phyloP scores from a whole-genome alignment of 1,140 invertebrate genomes.

The Triops cancriformis region DNA sequence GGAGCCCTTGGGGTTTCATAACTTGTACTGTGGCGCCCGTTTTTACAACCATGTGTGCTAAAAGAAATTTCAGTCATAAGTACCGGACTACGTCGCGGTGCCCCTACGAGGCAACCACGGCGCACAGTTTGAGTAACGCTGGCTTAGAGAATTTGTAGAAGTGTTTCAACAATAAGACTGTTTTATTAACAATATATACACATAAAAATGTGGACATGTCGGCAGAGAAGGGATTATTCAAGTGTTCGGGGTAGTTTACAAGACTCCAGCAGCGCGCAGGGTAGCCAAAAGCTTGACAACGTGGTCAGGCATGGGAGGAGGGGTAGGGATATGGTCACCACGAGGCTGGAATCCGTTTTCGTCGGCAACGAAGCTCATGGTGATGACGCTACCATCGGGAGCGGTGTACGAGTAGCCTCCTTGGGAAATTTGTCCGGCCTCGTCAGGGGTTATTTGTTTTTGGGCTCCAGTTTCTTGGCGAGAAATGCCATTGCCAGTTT shows the following conservation, averaged over 20 bases:
- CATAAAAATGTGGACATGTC: too few relatives aligned
- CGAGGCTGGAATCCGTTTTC: slow-evolving; percentile 71
- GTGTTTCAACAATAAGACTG: too few relatives aligned
- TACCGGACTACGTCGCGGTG: too few relatives aligned
- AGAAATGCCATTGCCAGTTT: slow-evolving; percentile 24
- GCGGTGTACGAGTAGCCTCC: slow-evolving; percentile 62
- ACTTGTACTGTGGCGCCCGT: too few relatives aligned
- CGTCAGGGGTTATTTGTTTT: slow-evolving; percentile 44
- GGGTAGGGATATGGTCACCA: slow-evolving; percentile 73
- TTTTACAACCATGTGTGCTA: too few relatives aligned
- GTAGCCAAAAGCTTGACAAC: slow-evolving; percentile 26
- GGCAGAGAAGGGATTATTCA: too few relatives aligned
- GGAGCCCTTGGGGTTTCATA: too few relatives aligned
- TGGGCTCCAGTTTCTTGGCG: slow-evolving; percentile 18
- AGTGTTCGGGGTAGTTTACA: neutral
- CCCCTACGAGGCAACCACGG: too few relatives aligned
- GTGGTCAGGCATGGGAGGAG: slow-evolving; percentile 61
- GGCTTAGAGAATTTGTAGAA: too few relatives aligned
- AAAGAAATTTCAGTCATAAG: too few relatives aligned
- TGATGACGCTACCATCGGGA: slow-evolving; percentile 53
- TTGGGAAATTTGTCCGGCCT: slow-evolving; percentile 55
- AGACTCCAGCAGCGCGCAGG: slow-evolving; percentile 14
- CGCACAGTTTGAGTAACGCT: too few relatives aligned
- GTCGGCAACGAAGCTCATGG: slow-evolving; percentile 68
- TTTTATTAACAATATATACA: too few relatives aligned